Evolutionary conservation across 2,113 vertebrate species (phyloP).

Genomic region (Periophthalmodon schlosseri): DNA sequence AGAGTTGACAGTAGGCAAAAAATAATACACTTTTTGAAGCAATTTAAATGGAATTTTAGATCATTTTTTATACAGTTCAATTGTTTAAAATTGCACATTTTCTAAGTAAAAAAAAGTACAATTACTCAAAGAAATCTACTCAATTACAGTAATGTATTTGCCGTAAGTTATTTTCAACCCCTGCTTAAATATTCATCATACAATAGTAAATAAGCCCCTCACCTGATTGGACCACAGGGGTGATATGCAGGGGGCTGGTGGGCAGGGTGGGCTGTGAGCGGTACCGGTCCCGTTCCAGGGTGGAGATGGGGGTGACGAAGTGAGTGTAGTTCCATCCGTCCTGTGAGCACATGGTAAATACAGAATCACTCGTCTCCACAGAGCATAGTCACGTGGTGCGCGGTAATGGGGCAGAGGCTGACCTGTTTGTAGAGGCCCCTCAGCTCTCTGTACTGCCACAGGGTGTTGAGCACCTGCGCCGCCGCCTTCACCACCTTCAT

Average conservation of each 20-base stretch:
- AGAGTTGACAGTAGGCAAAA: too few relatives aligned
- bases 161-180: too few relatives aligned
- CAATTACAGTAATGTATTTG: too few relatives aligned
- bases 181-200: too few relatives aligned
- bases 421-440: conserved; percentile 98
- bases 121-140: too few relatives aligned
- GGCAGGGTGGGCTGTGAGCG: conserved; percentile 95
- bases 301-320: conserved; percentile 95
- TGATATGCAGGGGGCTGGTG: conserved; percentile 93
- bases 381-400: neutral
- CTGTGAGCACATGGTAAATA: conserved; percentile 60
- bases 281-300: conserved; percentile 93
- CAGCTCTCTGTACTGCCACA: conserved; percentile 98
- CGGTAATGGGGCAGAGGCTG: conserved; percentile 1
- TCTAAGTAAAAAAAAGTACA: too few relatives aligned
- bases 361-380: neutral
- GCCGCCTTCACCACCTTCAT: conserved; percentile 97
- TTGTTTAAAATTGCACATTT: too few relatives aligned
- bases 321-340: conserved; percentile 99
- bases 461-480: conserved; percentile 93
- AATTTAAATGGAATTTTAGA: too few relatives aligned
- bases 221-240: conserved; percentile 96
- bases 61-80: too few relatives aligned
- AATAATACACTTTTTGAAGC: too few relatives aligned
- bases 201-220: neutral